These are phyloP conservation scores for Zaprionus kolodkinae DNA, from an alignment of 1,140 invertebrate species.

Conservation along the genomic window DNA sequence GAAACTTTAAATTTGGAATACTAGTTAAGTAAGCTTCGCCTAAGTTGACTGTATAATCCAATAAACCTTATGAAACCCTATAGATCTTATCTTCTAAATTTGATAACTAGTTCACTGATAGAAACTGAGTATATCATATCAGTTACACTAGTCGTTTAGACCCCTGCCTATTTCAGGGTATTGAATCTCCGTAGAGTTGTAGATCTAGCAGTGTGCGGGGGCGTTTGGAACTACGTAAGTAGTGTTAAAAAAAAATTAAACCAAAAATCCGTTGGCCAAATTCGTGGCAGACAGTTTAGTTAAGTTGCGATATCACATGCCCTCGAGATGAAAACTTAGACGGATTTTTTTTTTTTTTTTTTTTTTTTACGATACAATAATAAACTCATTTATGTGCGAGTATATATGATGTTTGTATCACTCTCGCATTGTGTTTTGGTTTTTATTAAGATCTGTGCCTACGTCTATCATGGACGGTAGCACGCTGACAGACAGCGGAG, in stretches of 20 bases:
- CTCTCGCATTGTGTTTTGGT: constrained; percentile 3
- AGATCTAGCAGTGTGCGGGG: constrained; percentile 7
- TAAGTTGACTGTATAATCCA: too few relatives aligned
- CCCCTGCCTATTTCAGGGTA: background rate
- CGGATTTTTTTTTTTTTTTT: constrained; percentile 9
- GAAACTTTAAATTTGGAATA: background rate
- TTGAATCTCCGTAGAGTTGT: background rate
- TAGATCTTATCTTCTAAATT: too few relatives aligned
- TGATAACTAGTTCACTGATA: too few relatives aligned
- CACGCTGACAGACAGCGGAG: background rate
- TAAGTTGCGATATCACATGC: constrained; percentile 56
- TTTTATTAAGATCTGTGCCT: constrained; percentile 7
- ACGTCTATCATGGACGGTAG: constrained; percentile 3
- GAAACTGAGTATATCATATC: too few relatives aligned
- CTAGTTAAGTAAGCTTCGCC: too few relatives aligned
- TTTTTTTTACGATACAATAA: constrained; percentile 22
- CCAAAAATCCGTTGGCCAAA: constrained; percentile 18
- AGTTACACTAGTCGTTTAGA: background rate
- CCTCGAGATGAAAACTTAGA: constrained; percentile 29
- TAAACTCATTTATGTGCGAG: constrained; percentile 27
- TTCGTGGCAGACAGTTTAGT: constrained; percentile 68
- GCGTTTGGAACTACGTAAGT: constrained; percentile 24
- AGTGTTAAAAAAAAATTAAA: constrained; percentile 22
- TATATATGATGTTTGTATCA: constrained; percentile 31
- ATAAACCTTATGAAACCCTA: too few relatives aligned